phyloP scores from a whole-genome alignment of 2,888 invertebrate species.

The Shargacucullia verbasci region DNA sequence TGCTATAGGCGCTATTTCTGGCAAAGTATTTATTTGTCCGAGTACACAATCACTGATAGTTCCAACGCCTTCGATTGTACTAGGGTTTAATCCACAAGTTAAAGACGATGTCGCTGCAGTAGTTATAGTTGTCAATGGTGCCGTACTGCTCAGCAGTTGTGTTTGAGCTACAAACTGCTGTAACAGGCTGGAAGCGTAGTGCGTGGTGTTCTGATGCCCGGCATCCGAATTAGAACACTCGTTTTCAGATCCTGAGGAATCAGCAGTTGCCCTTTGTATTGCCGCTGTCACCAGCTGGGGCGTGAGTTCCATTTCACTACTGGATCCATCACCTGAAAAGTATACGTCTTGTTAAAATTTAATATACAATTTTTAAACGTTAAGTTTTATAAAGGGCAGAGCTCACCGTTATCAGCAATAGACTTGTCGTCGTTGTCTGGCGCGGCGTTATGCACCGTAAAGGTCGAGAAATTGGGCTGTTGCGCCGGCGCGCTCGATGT shows the following conservation, averaged over 20 bases:
- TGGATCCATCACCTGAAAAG: conserved; percentile 89
- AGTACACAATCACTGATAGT: conserved; percentile 79
- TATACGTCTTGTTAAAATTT: conserved; percentile 20
- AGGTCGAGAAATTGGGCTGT: conserved; percentile 90
- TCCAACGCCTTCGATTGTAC: conserved; percentile 74
- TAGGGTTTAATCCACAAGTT: conserved; percentile 69
- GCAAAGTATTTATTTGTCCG: conserved; percentile 79
- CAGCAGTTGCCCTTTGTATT: conserved; percentile 92
- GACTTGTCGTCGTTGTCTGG: conserved; percentile 85
- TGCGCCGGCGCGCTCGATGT: conserved; percentile 88
- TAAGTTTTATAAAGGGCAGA: conserved; percentile 2
- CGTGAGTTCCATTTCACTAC: conserved; percentile 93
- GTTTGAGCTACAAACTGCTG: conserved; percentile 95
- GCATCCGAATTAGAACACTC: conserved; percentile 89
- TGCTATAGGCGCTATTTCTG: conserved; percentile 78
- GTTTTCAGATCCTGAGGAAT: conserved; percentile 92
- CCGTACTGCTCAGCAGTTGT: conserved; percentile 90
- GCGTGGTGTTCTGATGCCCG: conserved; percentile 88
- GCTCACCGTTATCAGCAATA: conserved; percentile 85
- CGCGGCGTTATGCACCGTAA: conserved; percentile 77
- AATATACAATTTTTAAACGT: background rate
- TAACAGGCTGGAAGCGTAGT: conserved; percentile 92
- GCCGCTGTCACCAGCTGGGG: conserved; percentile 93
- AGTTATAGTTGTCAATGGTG: conserved; percentile 75
- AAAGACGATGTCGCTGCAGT: conserved; percentile 66